A percentile compares a stretch with the other conserved stretches of the same genome.
Evolutionary conservation across 2,888 invertebrate genomes (phyloP).

Genomic region (Aromia moschata): DNA sequence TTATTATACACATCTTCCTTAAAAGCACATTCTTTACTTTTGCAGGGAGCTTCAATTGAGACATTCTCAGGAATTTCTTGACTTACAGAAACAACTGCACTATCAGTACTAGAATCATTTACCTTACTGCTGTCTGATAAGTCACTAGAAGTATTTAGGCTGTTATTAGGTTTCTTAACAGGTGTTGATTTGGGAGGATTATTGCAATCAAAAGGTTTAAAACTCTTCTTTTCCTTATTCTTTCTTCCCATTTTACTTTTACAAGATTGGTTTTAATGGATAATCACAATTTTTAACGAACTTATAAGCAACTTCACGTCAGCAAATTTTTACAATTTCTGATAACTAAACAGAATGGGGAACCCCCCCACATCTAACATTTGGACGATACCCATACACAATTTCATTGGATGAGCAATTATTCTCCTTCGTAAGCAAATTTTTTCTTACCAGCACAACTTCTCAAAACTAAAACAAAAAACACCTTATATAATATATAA

Average conservation of each 20-base stretch:
- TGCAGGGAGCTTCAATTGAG: too few relatives aligned
- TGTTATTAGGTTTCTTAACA: not conserved
- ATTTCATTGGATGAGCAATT: not conserved
- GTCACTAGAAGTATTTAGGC: constrained; percentile 1
- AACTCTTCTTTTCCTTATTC: not conserved
- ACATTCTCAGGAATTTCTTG: too few relatives aligned
- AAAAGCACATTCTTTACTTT: too few relatives aligned
- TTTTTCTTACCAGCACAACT: too few relatives aligned
- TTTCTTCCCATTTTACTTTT: constrained; percentile 9
- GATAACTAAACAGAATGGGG: not conserved
- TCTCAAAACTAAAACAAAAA: too few relatives aligned
- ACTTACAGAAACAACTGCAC: too few relatives aligned
- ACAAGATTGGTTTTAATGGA: not conserved
- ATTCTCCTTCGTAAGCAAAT: not conserved
- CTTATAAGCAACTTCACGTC: too few relatives aligned
- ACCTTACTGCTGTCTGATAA: constrained; percentile 3
- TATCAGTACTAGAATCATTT: constrained; percentile 10
- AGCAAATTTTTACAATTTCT: not conserved
- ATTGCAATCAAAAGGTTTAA: not conserved
- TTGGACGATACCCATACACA: too few relatives aligned
- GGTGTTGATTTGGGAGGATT: not conserved
- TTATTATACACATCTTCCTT: too few relatives aligned
- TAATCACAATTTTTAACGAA: too few relatives aligned
- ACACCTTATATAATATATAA: too few relatives aligned
- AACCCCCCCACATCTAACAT: not conserved